phyloP scores from a whole-genome alignment of 64 coral and sea anemone species.

The Stichodactyla helianthus region DNA sequence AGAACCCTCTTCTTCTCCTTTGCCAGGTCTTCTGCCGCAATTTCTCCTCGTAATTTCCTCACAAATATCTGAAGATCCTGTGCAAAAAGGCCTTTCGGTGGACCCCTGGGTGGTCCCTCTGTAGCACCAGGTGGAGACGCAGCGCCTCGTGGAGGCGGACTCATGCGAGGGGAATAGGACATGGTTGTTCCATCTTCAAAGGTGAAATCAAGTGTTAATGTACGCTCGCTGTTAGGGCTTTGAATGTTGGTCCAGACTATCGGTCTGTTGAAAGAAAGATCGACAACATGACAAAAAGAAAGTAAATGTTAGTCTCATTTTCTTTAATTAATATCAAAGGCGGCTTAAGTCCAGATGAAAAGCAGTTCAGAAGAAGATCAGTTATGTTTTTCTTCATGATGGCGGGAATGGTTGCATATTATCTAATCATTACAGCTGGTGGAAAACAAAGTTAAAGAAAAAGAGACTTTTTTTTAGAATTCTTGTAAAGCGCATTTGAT shows the following conservation, averaged over 20 bases:
- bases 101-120: background rate
- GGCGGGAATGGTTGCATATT: too few species aligned
- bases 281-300: background rate
- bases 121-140: conserved; percentile 31
- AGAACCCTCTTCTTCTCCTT: conserved; percentile 58
- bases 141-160: conserved; percentile 2
- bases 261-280: conserved; percentile 28
- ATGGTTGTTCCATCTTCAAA: conserved; percentile 62
- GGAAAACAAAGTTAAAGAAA: too few species aligned
- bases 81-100: conserved; percentile 67
- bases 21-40: conserved; percentile 41
- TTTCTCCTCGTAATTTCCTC: conserved; percentile 45
- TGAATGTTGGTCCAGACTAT: conserved; percentile 47
- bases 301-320: too few species aligned
- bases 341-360: too few species aligned
- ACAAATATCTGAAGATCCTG: conserved; percentile 71
- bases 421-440: too few species aligned
- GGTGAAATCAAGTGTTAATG: conserved; percentile 40
- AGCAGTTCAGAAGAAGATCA: too few species aligned
- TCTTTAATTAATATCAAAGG: too few species aligned
- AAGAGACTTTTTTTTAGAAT: too few species aligned
- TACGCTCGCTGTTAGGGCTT: background rate
- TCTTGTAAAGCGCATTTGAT: too few species aligned
- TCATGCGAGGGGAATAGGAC: conserved; percentile 9
- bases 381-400: too few species aligned